Percentiles rank a stretch among this genome's conserved stretches.
phyloP scores from a whole-genome alignment of 1,140 invertebrate species.

The Caenorhabditis brenneri region DNA sequence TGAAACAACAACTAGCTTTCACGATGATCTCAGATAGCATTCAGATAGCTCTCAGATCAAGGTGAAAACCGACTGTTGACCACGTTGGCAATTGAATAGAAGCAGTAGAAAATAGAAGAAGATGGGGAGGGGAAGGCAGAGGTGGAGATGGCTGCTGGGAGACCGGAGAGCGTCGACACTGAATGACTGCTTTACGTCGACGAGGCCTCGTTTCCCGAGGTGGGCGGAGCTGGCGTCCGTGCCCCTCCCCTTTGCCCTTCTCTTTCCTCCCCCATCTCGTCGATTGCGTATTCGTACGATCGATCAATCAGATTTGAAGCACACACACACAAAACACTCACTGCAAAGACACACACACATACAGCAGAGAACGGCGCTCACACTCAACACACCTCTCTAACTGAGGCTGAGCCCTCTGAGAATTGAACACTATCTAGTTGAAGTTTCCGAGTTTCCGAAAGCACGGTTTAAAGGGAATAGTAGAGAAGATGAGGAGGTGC shows the following conservation, averaged over 20 bases:
- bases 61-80: slow-evolving; percentile 45
- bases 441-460: not conserved
- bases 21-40: slow-evolving; percentile 54
- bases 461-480: not conserved
- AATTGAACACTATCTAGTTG: not conserved
- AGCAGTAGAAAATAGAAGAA: not conserved
- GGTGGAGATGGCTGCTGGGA: not conserved
- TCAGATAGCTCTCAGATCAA: slow-evolving; percentile 33
- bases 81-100: slow-evolving; percentile 10
- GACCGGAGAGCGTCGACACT: not conserved
- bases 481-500: not conserved
- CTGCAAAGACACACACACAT: not conserved
- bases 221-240: slow-evolving; percentile 25
- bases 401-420: not conserved
- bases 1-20: slow-evolving; percentile 50
- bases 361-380: slow-evolving; percentile 12
- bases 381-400: slow-evolving; percentile 18
- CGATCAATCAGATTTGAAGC: slow-evolving; percentile 31
- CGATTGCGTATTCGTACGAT: slow-evolving; percentile 27
- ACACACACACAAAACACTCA: not conserved
- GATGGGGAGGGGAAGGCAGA: not conserved
- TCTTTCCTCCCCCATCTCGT: not conserved
- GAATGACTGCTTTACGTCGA: slow-evolving; percentile 37
- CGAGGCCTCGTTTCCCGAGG: not conserved
- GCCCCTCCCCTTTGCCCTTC: slow-evolving; percentile 12